Evolutionary conservation across 2,113 vertebrate genomes (phyloP).

Genomic region (Eonycteris spelaea): DNA sequence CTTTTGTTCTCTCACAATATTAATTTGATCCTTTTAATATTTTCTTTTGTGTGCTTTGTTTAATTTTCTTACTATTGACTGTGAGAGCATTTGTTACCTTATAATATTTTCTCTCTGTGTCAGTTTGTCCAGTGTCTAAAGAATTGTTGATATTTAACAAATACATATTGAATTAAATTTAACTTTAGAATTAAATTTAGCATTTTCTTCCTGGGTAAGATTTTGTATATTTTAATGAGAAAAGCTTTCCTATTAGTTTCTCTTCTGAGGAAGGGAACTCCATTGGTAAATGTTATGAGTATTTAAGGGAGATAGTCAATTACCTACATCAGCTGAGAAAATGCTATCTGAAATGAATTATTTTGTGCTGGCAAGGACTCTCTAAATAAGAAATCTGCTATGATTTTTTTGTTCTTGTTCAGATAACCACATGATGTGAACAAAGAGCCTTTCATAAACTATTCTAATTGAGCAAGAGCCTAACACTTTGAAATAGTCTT

Average conservation of each 20-base stretch:
- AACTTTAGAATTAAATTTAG: background rate
- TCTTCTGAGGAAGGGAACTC: background rate
- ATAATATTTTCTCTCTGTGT: background rate
- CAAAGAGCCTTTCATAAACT: background rate
- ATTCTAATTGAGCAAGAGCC: background rate
- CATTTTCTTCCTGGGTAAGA: background rate
- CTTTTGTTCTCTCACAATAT: background rate
- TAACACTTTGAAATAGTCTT: background rate
- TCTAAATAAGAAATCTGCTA: background rate
- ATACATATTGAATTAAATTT: background rate
- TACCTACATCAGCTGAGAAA: background rate
- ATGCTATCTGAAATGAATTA: background rate
- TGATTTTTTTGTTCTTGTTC: background rate
- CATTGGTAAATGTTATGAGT: background rate
- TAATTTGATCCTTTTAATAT: background rate
- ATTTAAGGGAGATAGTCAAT: background rate
- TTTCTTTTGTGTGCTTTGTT: background rate
- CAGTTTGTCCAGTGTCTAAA: background rate
- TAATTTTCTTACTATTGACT: background rate
- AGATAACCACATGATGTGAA: slow-evolving; percentile 12
- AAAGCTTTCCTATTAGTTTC: background rate
- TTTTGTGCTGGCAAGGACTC: background rate
- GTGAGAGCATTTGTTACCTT: background rate
- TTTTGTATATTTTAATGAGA: background rate
- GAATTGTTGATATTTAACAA: background rate